Conservation (phyloP, 2,797 vertebrate genomes). For the Malurus leucopterus region DNA sequence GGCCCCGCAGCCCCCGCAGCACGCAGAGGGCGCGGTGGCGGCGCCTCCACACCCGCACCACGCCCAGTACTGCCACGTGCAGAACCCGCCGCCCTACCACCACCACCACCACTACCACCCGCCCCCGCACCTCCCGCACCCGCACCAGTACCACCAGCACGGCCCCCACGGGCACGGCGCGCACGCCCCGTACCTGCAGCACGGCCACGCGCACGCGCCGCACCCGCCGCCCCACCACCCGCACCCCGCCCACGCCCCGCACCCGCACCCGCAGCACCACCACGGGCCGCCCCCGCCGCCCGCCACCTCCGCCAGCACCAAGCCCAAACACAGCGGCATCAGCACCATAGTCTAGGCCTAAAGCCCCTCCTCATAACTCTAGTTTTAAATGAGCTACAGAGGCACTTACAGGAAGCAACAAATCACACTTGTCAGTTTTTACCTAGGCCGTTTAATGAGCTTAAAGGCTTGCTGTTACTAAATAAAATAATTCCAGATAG, state of each 20-base stretch:
- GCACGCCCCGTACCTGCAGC: constrained; percentile 65
- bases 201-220: constrained; percentile 67
- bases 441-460: constrained; percentile 35
- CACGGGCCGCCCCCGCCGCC: constrained; percentile 77
- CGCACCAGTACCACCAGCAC: constrained; percentile 79
- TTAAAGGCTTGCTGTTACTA: constrained; percentile 55
- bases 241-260: constrained; percentile 60
- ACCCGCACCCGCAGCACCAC: constrained; percentile 81
- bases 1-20: constrained; percentile 74
- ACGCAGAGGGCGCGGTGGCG: constrained; percentile 68
- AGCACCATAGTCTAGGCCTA: constrained; percentile 88
- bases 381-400: background rate
- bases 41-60: constrained; percentile 76
- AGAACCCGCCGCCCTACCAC: constrained; percentile 91
- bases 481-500: constrained; percentile 64
- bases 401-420: constrained; percentile 43
- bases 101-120: constrained; percentile 95
- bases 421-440: background rate
- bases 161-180: constrained; percentile 65
- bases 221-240: constrained; percentile 30
- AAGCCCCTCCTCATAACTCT: background rate
- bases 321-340: constrained; percentile 95
- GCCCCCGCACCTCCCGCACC: constrained; percentile 83
- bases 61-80: constrained; percentile 82
- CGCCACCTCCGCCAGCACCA: constrained; percentile 79